Evolutionary conservation across 2,888 invertebrate species (phyloP).

Genomic region (Leucoptera coffeella): DNA sequence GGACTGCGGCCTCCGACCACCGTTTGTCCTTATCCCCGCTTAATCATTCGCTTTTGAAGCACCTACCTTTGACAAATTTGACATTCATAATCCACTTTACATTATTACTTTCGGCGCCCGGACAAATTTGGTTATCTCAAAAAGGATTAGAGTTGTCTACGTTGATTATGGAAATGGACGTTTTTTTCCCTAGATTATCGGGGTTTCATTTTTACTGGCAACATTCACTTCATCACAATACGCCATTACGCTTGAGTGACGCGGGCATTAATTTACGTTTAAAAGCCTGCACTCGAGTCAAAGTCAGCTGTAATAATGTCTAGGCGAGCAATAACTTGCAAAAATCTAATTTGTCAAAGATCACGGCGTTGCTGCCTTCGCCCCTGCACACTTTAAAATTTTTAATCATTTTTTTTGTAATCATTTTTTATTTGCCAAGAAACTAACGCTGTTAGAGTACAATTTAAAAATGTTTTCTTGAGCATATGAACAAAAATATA

Average conservation of each 20-base stretch:
- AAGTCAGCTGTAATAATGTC: constrained; percentile 48
- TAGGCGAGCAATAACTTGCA: constrained; percentile 40
- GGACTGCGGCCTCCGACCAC: too few species aligned
- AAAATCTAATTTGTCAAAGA: constrained; percentile 50
- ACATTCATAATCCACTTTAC: constrained; percentile 1
- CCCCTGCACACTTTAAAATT: too few species aligned
- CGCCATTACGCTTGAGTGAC: constrained; percentile 40
- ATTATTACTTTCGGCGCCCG: constrained; percentile 1
- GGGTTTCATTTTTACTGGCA: constrained; percentile 32
- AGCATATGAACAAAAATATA: too few species aligned
- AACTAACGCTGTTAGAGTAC: too few species aligned
- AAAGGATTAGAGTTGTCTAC: constrained; percentile 6
- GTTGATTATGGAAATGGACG: constrained; percentile 7
- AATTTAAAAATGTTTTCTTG: too few species aligned
- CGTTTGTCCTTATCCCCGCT: too few species aligned
- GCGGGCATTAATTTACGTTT: constrained; percentile 44
- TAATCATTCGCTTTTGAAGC: too few species aligned
- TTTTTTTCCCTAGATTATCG: too few species aligned
- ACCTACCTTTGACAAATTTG: too few species aligned
- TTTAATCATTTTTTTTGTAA: too few species aligned
- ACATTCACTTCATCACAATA: constrained; percentile 43
- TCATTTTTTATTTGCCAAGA: too few species aligned
- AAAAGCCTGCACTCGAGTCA: constrained; percentile 50
- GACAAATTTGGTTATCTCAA: constrained; percentile 6
- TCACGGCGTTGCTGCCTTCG: too few species aligned